Evolutionary conservation across 2,888 invertebrate species (phyloP).

Genomic region (Orthosia incerta): DNA sequence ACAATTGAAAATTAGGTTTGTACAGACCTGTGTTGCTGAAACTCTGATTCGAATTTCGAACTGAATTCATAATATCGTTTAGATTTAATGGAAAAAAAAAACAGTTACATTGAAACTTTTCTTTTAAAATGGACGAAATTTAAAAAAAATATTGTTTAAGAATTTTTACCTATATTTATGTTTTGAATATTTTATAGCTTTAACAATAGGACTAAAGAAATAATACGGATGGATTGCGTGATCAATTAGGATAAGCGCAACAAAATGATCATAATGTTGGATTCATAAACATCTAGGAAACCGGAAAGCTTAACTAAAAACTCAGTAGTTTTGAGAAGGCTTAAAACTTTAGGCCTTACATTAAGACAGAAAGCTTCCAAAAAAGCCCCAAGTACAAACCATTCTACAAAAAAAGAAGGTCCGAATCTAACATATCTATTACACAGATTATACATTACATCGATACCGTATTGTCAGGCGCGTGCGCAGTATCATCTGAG

Average conservation of each 20-base stretch:
- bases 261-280: too few species aligned
- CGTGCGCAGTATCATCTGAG: conserved; percentile 78
- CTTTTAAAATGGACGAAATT: not conserved
- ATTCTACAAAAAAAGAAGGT: conserved; percentile 18
- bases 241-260: too few species aligned
- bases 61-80: not conserved
- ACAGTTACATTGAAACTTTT: not conserved
- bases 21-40: not conserved
- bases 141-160: too few species aligned
- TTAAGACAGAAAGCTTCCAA: too few species aligned
- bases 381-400: not conserved
- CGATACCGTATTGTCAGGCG: conserved; percentile 74
- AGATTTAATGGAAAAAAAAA: not conserved
- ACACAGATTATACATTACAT: conserved; percentile 57
- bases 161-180: too few species aligned
- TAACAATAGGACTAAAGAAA: too few species aligned
- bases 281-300: too few species aligned
- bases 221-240: too few species aligned
- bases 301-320: too few species aligned
- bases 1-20: conserved; percentile 36
- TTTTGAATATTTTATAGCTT: too few species aligned
- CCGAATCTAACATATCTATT: conserved; percentile 59
- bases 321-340: not conserved
- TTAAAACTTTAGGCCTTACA: not conserved
- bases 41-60: not conserved